A percentile compares a stretch with the other conserved stretches of the same genome.
phyloP scores from a whole-genome alignment of 2,797 vertebrate genomes.

The Acestrorhynchus altus region DNA sequence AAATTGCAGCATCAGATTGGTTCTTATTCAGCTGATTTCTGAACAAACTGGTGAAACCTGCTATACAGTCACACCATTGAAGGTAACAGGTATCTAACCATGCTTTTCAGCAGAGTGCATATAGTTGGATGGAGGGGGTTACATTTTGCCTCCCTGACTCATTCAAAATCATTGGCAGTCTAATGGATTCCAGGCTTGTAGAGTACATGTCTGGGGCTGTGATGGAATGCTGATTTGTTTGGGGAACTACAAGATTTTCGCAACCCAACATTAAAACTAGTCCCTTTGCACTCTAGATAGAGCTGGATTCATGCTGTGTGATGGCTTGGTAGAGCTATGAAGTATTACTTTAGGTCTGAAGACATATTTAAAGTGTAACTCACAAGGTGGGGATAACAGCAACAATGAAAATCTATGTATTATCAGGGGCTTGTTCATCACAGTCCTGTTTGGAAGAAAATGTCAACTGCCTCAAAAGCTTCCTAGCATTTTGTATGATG shows the following conservation, averaged over 20 bases:
- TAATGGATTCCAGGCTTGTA: neutral
- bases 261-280: neutral
- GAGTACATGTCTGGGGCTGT: slow-evolving; percentile 1
- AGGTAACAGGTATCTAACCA: neutral
- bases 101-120: neutral
- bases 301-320: neutral
- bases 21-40: slow-evolving; percentile 26
- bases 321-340: neutral
- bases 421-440: neutral
- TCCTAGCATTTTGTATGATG: too few species aligned
- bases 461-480: neutral
- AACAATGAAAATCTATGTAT: neutral
- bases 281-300: neutral
- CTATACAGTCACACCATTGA: neutral
- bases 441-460: neutral
- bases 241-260: neutral
- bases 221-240: neutral
- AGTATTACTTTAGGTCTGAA: neutral
- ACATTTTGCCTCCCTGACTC: neutral
- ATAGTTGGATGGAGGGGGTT: neutral
- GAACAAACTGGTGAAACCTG: neutral
- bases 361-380: neutral
- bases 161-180: neutral
- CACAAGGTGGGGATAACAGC: neutral
- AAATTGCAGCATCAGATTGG: slow-evolving; percentile 38